Evolutionary conservation across 2,888 invertebrate genomes (phyloP).

Genomic region (Sycophila texana): DNA sequence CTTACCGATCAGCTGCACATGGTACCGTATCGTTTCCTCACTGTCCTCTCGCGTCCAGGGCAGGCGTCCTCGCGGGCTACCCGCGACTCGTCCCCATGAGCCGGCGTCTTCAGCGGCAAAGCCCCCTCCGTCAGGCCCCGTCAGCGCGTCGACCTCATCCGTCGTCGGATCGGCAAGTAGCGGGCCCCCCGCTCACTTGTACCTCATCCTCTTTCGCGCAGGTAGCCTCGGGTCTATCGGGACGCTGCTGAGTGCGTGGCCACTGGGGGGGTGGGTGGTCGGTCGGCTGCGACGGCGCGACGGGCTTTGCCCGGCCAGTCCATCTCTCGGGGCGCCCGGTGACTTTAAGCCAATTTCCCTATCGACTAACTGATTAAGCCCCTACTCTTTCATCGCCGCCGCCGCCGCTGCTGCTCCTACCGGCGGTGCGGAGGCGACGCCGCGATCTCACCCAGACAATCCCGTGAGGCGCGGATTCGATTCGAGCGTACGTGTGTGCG

Average conservation of each 20-base stretch:
- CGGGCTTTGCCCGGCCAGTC: slow-evolving; percentile 24
- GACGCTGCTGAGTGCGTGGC: background rate
- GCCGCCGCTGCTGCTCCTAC: background rate
- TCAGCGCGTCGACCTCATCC: slow-evolving; percentile 49
- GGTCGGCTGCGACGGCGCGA: slow-evolving; percentile 2
- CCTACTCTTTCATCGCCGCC: slow-evolving; percentile 67
- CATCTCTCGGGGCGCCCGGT: slow-evolving; percentile 57
- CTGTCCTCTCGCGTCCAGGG: background rate
- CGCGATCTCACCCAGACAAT: background rate
- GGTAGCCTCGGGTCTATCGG: background rate
- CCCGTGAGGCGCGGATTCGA: background rate
- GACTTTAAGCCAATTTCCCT: slow-evolving; percentile 75
- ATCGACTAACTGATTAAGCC: slow-evolving; percentile 76
- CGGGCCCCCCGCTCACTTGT: background rate
- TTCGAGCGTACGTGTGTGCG: no score
- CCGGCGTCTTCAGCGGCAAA: background rate
- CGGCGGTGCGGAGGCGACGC: background rate
- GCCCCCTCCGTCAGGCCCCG: background rate
- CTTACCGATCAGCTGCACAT: slow-evolving; percentile 70
- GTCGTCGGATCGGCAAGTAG: slow-evolving; percentile 43
- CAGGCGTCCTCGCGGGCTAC: background rate
- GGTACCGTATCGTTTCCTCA: slow-evolving; percentile 62
- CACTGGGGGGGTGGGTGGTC: background rate
- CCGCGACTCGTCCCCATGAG: background rate
- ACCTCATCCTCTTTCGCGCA: background rate